phyloP scores from a whole-genome alignment of 1,140 invertebrate genomes.

The Gryllus bimaculatus region DNA sequence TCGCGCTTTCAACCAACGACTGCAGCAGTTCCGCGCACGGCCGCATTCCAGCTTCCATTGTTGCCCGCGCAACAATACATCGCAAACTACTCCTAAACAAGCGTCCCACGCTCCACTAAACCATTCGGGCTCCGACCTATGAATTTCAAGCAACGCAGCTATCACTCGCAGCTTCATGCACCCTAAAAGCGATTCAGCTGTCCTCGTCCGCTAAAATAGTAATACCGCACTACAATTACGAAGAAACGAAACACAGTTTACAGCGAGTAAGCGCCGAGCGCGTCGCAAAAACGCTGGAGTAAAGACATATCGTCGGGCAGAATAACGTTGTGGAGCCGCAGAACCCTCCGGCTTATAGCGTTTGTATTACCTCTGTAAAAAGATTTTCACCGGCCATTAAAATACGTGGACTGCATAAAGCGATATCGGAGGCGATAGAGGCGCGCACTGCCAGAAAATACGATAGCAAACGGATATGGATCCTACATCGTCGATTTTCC shows the following conservation, averaged over 20 bases:
- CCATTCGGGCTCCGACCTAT: not conserved
- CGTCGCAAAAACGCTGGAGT: not conserved
- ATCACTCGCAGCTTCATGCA: not conserved
- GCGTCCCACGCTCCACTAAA: not conserved
- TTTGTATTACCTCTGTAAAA: constrained; percentile 1
- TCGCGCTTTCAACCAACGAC: no score
- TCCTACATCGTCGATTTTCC: no score
- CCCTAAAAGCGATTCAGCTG: not conserved
- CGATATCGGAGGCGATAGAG: not conserved
- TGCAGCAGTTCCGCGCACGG: no score
- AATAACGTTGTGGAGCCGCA: not conserved
- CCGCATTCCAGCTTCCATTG: not conserved
- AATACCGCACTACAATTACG: not conserved
- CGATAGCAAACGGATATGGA: no score
- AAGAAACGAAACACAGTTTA: not conserved
- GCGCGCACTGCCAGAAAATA: no score
- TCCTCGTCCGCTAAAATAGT: not conserved
- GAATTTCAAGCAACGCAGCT: not conserved
- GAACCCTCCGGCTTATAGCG: not conserved
- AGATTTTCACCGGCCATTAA: not conserved
- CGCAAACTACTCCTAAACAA: not conserved
- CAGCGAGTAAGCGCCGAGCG: not conserved
- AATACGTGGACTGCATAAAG: not conserved
- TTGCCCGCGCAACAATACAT: not conserved
- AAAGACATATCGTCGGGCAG: not conserved